Percentiles rank a stretch among this genome's conserved stretches.
Conservation (phyloP, 2,888 invertebrate species). For the Trissolcus japonicus region DNA sequence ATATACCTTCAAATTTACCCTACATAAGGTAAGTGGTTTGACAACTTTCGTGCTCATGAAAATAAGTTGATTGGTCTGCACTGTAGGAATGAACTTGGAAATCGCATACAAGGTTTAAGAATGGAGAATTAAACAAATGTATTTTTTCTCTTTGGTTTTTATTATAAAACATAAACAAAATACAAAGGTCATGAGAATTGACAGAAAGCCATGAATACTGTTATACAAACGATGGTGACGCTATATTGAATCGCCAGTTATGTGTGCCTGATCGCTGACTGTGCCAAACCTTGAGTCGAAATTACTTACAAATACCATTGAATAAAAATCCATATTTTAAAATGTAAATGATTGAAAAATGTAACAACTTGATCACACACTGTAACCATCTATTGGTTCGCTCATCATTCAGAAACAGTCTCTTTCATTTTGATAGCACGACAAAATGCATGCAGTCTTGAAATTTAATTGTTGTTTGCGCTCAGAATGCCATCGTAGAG, state of each 20-base stretch:
- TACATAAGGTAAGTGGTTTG: conserved; percentile 87
- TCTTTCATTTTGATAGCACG: conserved; percentile 39
- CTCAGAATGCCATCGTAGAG: no score
- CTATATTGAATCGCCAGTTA: conserved; percentile 36
- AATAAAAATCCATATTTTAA: background rate
- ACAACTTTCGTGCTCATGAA: background rate
- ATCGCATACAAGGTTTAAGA: conserved; percentile 34
- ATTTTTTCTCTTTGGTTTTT: conserved; percentile 71
- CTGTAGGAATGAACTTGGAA: conserved; percentile 3
- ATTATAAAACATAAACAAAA: conserved; percentile 67
- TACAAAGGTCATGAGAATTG: conserved; percentile 58
- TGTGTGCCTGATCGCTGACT: conserved; percentile 31
- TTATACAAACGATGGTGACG: conserved; percentile 38
- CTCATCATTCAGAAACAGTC: conserved; percentile 29
- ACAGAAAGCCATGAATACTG: conserved; percentile 54
- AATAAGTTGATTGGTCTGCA: background rate
- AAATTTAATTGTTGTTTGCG: background rate
- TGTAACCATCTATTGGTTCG: conserved; percentile 23
- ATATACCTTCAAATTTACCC: conserved; percentile 92
- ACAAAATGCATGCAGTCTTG: conserved; percentile 40
- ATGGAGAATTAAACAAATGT: conserved; percentile 42
- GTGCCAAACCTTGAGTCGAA: conserved; percentile 33
- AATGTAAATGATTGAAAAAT: background rate
- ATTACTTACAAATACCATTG: conserved; percentile 36
- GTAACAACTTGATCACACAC: conserved; percentile 18